Conservation (phyloP, 2,888 invertebrate genomes). For the Xylota segnis region DNA sequence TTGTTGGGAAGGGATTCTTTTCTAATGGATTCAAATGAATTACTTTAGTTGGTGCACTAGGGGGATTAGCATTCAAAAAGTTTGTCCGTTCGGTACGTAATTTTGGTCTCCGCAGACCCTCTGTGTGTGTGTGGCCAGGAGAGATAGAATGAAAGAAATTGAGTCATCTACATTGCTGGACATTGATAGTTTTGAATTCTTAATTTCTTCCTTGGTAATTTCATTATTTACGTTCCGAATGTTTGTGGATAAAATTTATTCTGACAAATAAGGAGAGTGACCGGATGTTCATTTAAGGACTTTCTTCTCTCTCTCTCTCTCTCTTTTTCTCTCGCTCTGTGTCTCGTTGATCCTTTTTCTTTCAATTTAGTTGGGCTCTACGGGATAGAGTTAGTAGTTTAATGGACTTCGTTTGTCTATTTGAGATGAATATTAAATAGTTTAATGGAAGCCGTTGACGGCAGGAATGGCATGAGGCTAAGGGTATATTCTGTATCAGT, state of each 20-base stretch:
- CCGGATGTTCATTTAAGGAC: slow-evolving; percentile 56
- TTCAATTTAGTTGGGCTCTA: slow-evolving; percentile 25
- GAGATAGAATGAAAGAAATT: neutral
- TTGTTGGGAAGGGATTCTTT: slow-evolving; percentile 39
- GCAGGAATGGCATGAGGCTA: neutral
- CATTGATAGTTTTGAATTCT: slow-evolving; percentile 76
- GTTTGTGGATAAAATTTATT: slow-evolving; percentile 72
- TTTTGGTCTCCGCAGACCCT: slow-evolving; percentile 59
- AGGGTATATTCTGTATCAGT: neutral
- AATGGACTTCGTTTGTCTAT: slow-evolving; percentile 66
- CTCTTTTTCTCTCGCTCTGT: neutral
- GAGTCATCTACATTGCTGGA: slow-evolving; percentile 52
- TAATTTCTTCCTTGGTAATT: slow-evolving; percentile 73
- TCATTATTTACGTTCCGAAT: slow-evolving; percentile 74
- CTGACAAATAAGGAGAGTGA: slow-evolving; percentile 52
- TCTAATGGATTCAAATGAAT: slow-evolving; percentile 69
- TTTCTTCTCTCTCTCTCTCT: neutral
- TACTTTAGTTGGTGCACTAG: slow-evolving; percentile 47
- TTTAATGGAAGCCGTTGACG: slow-evolving; percentile 26
- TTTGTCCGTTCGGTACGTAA: slow-evolving; percentile 67
- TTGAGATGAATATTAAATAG: slow-evolving; percentile 69
- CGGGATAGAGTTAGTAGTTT: slow-evolving; percentile 47
- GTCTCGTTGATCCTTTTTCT: neutral
- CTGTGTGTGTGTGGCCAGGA: too few species aligned
- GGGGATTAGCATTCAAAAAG: slow-evolving; percentile 61